Base-by-base conservation (phyloP, 2,888 invertebrate genomes). In the Euzetes globulus region DNA sequence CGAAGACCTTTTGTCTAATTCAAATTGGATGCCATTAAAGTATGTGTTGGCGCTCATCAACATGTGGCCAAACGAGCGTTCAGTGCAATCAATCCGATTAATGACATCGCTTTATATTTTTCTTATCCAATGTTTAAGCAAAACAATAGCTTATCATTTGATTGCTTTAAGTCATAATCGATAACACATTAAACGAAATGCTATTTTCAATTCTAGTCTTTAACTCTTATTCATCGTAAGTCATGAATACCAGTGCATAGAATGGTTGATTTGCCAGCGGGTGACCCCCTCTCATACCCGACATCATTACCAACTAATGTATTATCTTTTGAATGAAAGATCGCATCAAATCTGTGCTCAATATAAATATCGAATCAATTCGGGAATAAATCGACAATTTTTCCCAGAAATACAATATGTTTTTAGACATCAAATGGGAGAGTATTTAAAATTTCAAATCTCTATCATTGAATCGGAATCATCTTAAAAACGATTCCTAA, bases 71-170 rank as follows among this genome's bases (percentile, higher is more conserved):
- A 58, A 15, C 27, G 2, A 29, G 58, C 58, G 15, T 27, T 58
- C 19, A 19, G 7, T 41, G 7, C 41, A 41, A 41, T 52, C 25
- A 52, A 25, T 52, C 52, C 15, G 58, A 27, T 58, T 27, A 27
- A 29, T 29, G 29, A 7, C 15, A 25, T 19, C 27, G 58, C 15
- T 7, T 58, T 29, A 27, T n/a, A 50, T 55, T 25, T 19, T 19
- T 25, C 9, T 25, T 11, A 55, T 58, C 13, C 58, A 58, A 19
- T 58, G 58, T 58, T 55, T 58, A 58, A 29, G 29, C 25, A 29
- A 58, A 58, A 58, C 58, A 58, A 58, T 58, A 27, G 58, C 19
- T 58, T 58, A 58, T 58, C 58, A 58, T 58, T 58, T 50, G 58
- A 25, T 52, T 25, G 58, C 27, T 58, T 58, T 29, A 58, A 58